These are phyloP conservation scores for Coregonus suidteri DNA, from an alignment of 2,797 vertebrate genomes.

Conservation along the genomic window DNA sequence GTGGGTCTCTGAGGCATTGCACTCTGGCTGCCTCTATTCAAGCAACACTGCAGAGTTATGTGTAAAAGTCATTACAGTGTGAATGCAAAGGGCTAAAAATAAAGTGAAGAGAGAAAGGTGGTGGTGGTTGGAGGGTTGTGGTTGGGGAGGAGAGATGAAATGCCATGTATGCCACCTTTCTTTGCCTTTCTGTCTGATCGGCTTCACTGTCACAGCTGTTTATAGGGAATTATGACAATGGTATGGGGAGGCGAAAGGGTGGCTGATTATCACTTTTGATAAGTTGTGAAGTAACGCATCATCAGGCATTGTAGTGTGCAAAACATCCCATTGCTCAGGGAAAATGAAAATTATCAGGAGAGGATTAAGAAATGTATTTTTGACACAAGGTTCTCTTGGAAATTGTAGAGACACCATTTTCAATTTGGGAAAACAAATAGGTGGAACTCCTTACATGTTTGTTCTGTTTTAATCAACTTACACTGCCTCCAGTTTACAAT, in stretches of 20 bases:
- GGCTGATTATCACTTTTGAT: constrained; percentile 36
- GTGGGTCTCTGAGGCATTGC: constrained; percentile 76
- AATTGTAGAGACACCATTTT: background rate
- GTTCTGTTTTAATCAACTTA: constrained; percentile 5
- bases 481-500: constrained; percentile 17
- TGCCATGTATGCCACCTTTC: constrained; percentile 19
- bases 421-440: constrained; percentile 9
- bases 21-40: constrained; percentile 73
- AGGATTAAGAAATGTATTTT: background rate
- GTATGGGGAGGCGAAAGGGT: constrained; percentile 27
- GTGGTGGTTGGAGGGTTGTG: constrained; percentile 7
- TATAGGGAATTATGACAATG: constrained; percentile 45
- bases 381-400: background rate
- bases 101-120: constrained; percentile 37
- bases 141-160: constrained; percentile 19
- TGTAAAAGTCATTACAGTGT: constrained; percentile 79
- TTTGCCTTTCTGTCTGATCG: constrained; percentile 28
- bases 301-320: constrained; percentile 6
- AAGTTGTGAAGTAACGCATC: constrained; percentile 9
- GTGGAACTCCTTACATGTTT: constrained; percentile 10
- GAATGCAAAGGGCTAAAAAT: constrained; percentile 64
- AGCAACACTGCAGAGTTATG: constrained; percentile 68
- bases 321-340: background rate
- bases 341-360: background rate
- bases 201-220: constrained; percentile 41